phyloP scores from a whole-genome alignment of 2,888 invertebrate species.

The Formica aserva region DNA sequence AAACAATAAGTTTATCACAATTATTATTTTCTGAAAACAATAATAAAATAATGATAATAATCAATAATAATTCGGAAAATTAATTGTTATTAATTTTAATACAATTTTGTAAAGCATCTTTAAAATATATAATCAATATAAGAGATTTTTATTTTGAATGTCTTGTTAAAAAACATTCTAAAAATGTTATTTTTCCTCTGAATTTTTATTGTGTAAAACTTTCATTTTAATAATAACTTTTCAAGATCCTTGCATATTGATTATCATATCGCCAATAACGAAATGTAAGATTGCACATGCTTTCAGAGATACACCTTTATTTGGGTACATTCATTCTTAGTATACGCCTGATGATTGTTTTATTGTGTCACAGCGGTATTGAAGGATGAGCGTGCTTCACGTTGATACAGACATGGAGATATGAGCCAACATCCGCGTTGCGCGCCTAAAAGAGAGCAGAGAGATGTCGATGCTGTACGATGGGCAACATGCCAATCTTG shows the following conservation, averaged over 20 bases:
- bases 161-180: too few relatives aligned
- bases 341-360: conserved; percentile 65
- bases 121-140: too few relatives aligned
- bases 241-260: neutral
- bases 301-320: neutral
- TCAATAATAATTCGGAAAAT: too few relatives aligned
- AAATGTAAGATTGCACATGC: neutral
- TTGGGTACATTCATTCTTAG: neutral
- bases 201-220: neutral
- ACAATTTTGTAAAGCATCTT: too few relatives aligned
- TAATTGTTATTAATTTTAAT: too few relatives aligned
- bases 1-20: too few relatives aligned
- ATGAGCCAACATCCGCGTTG: conserved; percentile 64
- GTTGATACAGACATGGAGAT: conserved; percentile 46
- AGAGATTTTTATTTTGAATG: too few relatives aligned
- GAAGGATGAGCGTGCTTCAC: conserved; percentile 82
- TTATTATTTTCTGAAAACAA: neutral
- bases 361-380: conserved; percentile 60
- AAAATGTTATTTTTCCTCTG: neutral
- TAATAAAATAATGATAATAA: neutral
- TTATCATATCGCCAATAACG: neutral
- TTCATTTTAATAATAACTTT: neutral
- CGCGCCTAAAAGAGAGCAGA: conserved; percentile 68
- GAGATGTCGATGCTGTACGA: conserved; percentile 72
- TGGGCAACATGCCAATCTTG: conserved; percentile 83